These are phyloP conservation scores for Proterorhinus semilunaris DNA, from an alignment of 2,113 vertebrate species.

Conservation along the genomic window DNA sequence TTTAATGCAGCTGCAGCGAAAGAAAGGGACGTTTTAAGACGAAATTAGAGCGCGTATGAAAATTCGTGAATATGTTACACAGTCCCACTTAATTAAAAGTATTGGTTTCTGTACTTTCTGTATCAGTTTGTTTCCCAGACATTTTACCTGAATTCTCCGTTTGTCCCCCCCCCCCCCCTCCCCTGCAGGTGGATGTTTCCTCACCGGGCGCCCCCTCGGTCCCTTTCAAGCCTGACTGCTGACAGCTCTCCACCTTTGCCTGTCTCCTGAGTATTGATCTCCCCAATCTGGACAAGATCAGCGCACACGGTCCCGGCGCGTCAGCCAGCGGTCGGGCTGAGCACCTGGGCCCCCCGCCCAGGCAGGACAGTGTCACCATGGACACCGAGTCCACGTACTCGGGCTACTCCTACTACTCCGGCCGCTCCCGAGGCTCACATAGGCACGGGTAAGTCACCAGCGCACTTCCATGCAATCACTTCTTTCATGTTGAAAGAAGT, in stretches of 20 bases:
- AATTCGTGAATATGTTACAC: slow-evolving; percentile 8
- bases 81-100: neutral
- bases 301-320: slow-evolving; percentile 25
- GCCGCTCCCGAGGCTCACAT: slow-evolving; percentile 91
- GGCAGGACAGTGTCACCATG: slow-evolving; percentile 77
- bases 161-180: slow-evolving; percentile 2
- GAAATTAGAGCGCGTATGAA: slow-evolving; percentile 5
- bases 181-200: slow-evolving; percentile 69
- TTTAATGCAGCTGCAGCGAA: slow-evolving; percentile 31
- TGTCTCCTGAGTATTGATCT: slow-evolving; percentile 52
- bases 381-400: slow-evolving; percentile 97
- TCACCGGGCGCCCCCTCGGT: slow-evolving; percentile 57
- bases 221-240: slow-evolving; percentile 58
- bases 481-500: too few species aligned
- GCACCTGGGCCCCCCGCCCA: slow-evolving; percentile 42
- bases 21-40: neutral
- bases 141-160: slow-evolving; percentile 26
- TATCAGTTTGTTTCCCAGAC: slow-evolving; percentile 27
- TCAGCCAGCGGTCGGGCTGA: slow-evolving; percentile 47
- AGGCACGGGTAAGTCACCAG: slow-evolving; percentile 85
- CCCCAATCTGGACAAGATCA: slow-evolving; percentile 45
- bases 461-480: too few species aligned
- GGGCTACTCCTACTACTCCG: slow-evolving; percentile 94
- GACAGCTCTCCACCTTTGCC: slow-evolving; percentile 46
- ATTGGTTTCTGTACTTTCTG: slow-evolving; percentile 10